Percentiles rank a stretch among this genome's conserved stretches.
phyloP scores from a whole-genome alignment of 2,113 vertebrate species.

The Pelobates fuscus region DNA sequence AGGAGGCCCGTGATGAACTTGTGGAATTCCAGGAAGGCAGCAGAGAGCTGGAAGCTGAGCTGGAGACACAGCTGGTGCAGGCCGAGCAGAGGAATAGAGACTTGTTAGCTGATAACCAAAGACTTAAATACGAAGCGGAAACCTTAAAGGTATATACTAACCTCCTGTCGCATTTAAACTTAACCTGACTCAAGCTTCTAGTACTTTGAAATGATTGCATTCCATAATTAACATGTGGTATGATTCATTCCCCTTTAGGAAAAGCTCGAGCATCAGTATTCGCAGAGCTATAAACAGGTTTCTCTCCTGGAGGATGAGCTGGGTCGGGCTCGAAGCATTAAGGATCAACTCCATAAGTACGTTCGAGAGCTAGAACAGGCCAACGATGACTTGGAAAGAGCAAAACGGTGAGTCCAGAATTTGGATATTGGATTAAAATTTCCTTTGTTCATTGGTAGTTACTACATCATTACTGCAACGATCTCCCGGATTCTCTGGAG shows the following conservation, averaged over 20 bases:
- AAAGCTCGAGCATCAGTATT: conserved; percentile 93
- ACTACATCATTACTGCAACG: too few relatives aligned
- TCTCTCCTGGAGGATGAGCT: conserved; percentile 92
- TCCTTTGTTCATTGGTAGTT: too few relatives aligned
- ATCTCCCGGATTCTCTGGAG: too few relatives aligned
- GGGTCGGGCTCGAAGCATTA: conserved; percentile 90
- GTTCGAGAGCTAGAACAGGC: conserved; percentile 96
- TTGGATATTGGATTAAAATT: neutral
- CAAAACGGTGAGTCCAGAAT: conserved; percentile 79
- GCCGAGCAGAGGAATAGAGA: conserved; percentile 92
- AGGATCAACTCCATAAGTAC: conserved; percentile 96
- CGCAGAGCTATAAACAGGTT: conserved; percentile 96
- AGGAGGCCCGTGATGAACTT: conserved; percentile 94
- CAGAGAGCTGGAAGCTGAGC: conserved; percentile 92
- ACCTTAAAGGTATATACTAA: conserved; percentile 81
- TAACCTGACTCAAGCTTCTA: too few relatives aligned
- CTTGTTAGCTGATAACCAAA: conserved; percentile 92
- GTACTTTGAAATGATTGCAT: neutral
- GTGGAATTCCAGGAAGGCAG: conserved; percentile 98
- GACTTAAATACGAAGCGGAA: conserved; percentile 87
- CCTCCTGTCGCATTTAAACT: too few relatives aligned
- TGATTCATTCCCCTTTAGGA: conserved; percentile 70
- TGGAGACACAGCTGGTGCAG: conserved; percentile 93
- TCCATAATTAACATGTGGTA: neutral
- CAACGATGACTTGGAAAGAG: conserved; percentile 96